These are phyloP conservation scores for Nebria brevicollis DNA, from an alignment of 2,888 invertebrate species.

Conservation along the genomic window DNA sequence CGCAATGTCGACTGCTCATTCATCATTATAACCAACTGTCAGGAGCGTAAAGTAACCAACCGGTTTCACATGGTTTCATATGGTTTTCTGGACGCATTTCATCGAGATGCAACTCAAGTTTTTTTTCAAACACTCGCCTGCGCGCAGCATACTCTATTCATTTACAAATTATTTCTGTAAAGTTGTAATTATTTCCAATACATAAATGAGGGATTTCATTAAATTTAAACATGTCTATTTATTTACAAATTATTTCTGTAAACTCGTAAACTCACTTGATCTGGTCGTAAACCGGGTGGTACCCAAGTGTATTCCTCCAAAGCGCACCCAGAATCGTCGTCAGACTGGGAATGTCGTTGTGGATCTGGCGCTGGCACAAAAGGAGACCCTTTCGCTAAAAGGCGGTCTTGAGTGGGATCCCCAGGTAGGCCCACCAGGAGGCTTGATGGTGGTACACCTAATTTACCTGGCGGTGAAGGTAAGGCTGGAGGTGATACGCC, in stretches of 20 bases:
- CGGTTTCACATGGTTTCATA: not conserved
- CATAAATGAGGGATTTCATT: too few species aligned
- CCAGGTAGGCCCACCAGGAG: slow-evolving; percentile 60
- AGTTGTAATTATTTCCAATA: too few species aligned
- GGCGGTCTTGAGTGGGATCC: slow-evolving; percentile 65
- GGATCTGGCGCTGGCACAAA: slow-evolving; percentile 69
- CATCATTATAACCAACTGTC: not conserved
- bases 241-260: too few species aligned
- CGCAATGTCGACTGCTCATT: not conserved
- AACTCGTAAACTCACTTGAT: slow-evolving; percentile 77
- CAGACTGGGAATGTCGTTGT: slow-evolving; percentile 90
- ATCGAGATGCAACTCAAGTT: not conserved
- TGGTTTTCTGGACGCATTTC: not conserved
- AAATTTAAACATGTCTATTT: too few species aligned
- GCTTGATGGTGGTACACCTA: slow-evolving; percentile 59
- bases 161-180: too few species aligned
- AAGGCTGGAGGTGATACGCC: slow-evolving; percentile 61
- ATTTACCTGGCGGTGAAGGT: slow-evolving; percentile 60
- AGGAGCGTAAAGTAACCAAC: not conserved
- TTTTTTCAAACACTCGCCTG: too few species aligned
- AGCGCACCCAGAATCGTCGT: slow-evolving; percentile 98
- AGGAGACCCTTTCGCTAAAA: slow-evolving; percentile 69
- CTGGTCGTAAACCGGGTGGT: slow-evolving; percentile 93
- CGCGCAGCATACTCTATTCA: too few species aligned
- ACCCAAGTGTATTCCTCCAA: slow-evolving; percentile 99